phyloP scores from a whole-genome alignment of 2,797 vertebrate species.

The Bradypus variegatus region DNA sequence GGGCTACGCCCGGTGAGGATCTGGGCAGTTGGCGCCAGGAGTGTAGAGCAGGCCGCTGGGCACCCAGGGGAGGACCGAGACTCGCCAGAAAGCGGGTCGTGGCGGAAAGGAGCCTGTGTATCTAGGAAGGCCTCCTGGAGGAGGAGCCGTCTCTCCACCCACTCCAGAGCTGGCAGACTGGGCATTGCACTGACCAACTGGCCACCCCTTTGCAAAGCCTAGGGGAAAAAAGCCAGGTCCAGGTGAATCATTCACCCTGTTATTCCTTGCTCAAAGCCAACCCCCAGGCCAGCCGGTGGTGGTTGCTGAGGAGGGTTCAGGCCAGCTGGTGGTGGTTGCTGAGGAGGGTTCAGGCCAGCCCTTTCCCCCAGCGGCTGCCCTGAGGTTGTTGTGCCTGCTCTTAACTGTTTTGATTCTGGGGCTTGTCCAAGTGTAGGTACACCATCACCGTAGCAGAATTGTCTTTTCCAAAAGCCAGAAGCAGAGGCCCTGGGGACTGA shows the following conservation, averaged over 20 bases:
- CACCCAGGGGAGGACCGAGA: fast-evolving
- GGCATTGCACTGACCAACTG: neutral
- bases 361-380: neutral
- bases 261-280: neutral
- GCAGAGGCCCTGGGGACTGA: fast-evolving
- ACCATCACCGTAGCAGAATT: neutral
- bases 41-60: neutral
- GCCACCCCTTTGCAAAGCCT: neutral
- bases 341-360: neutral
- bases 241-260: fast-evolving
- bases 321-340: fast-evolving
- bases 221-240: no score
- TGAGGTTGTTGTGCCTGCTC: neutral
- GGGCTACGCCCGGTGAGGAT: no score
- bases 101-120: neutral
- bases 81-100: neutral
- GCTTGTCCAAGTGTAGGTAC: no score
- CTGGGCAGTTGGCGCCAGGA: neutral
- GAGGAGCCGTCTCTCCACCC: neutral
- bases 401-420: no score
- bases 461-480: neutral
- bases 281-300: fast-evolving
- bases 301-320: neutral
- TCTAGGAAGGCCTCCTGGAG: neutral
- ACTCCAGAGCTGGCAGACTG: neutral